Evolutionary conservation across 2,797 vertebrate genomes (phyloP).

Genomic region (Ctenopoma kingsleyae): DNA sequence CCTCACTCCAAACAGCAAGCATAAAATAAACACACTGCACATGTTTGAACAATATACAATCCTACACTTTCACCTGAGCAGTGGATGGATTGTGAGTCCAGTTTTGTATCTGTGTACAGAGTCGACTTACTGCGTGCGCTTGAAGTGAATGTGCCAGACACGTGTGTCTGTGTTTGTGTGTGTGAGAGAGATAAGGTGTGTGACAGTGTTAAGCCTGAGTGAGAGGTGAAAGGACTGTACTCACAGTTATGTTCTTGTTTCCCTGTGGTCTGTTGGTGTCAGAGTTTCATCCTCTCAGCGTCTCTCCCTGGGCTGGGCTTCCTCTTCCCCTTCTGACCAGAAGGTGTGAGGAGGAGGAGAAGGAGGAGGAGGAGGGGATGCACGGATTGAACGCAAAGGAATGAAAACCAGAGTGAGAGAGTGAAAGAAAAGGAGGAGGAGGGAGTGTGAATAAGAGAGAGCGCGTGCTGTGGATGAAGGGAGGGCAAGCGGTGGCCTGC

Average conservation of each 20-base stretch:
- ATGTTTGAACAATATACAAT: conserved; percentile 1
- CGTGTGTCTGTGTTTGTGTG: conserved; percentile 48
- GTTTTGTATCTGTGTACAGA: conserved; percentile 26
- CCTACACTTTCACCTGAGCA: conserved; percentile 31
- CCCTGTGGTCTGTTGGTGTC: conserved; percentile 79
- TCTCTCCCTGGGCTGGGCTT: conserved; percentile 78
- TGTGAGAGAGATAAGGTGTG: conserved; percentile 42
- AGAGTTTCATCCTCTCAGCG: conserved; percentile 83
- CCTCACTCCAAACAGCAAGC: conserved; percentile 14
- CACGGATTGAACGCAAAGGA: conserved; percentile 72
- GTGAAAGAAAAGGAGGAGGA: conserved; percentile 37
- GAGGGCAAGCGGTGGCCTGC: conserved; percentile 70
- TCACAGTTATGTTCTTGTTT: conserved; percentile 81
- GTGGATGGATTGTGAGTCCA: conserved; percentile 23
- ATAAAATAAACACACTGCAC: conserved; percentile 12
- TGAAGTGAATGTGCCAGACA: conserved; percentile 59
- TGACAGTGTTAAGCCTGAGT: conserved; percentile 70
- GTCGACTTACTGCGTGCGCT: conserved; percentile 50
- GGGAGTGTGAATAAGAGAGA: conserved; percentile 25
- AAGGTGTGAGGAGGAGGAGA: conserved; percentile 71
- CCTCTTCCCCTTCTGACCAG: conserved; percentile 78
- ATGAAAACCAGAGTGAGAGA: conserved; percentile 65
- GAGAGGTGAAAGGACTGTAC: conserved; percentile 79
- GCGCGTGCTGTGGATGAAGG: conserved; percentile 47
- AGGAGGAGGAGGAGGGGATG: conserved; percentile 53